A percentile compares a stretch with the other conserved stretches of the same genome.
Evolutionary conservation across 2,113 vertebrate genomes (phyloP).

Genomic region (Petromus typicus): DNA sequence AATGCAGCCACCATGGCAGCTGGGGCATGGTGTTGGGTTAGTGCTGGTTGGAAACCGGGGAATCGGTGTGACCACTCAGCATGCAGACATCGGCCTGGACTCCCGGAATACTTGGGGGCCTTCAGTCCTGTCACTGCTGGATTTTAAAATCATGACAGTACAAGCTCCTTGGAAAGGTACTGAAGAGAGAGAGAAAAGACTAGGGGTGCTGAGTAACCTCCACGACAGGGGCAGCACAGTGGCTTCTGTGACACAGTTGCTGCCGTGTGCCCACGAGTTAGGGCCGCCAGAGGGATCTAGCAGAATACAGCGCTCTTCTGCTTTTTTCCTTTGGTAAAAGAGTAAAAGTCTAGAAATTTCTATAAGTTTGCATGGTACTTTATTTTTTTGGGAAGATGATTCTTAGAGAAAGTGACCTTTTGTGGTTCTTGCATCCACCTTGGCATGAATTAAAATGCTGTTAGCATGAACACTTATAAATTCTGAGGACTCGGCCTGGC

Average conservation of each 20-base stretch:
- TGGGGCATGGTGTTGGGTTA: background rate
- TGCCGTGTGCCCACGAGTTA: background rate
- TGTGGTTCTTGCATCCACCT: background rate
- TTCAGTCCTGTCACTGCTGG: background rate
- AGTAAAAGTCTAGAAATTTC: background rate
- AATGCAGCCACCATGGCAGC: background rate
- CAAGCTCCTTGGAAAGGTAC: background rate
- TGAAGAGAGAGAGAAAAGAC: background rate
- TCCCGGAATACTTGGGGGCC: background rate
- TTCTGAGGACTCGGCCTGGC: background rate
- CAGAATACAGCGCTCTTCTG: background rate
- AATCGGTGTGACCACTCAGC: background rate
- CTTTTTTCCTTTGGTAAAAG: background rate
- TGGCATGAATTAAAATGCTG: background rate
- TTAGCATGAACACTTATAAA: background rate
- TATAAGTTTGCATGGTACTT: background rate
- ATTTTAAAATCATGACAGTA: constrained; percentile 17
- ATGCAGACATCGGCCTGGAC: background rate
- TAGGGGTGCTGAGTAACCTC: background rate
- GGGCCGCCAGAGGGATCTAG: background rate
- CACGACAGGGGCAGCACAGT: background rate
- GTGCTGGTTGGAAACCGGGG: background rate
- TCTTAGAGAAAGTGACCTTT: constrained; percentile 32
- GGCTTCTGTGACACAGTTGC: background rate
- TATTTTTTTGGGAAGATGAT: background rate